Conservation (phyloP, 2,797 vertebrate genomes). For the Lacerta bilineata region DNA sequence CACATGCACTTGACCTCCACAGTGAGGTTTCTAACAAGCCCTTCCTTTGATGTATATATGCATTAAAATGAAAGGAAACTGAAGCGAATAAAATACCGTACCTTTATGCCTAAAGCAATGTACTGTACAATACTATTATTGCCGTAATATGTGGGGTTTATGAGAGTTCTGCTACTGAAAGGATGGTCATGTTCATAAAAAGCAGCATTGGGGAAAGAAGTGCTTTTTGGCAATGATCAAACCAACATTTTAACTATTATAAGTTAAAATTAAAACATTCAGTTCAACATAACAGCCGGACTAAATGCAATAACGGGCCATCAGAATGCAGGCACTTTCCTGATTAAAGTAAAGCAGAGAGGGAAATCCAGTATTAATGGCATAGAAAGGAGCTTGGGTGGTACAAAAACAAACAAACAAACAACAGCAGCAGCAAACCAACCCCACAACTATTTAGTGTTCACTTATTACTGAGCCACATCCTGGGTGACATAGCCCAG, state of each 20-base stretch:
- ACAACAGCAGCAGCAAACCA: too few species aligned
- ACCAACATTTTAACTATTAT: slow-evolving; percentile 22
- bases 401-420: neutral
- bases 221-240: slow-evolving; percentile 28
- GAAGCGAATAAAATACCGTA: slow-evolving; percentile 63
- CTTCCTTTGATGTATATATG: slow-evolving; percentile 63
- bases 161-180: slow-evolving; percentile 60
- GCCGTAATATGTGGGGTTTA: slow-evolving; percentile 66
- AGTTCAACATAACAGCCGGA: slow-evolving; percentile 3
- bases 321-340: slow-evolving; percentile 10
- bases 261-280: slow-evolving; percentile 24
- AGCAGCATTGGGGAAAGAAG: slow-evolving; percentile 52
- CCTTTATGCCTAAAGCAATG: slow-evolving; percentile 68
- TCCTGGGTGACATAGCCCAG: neutral
- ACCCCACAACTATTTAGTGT: neutral
- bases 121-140: slow-evolving; percentile 67
- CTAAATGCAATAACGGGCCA: neutral
- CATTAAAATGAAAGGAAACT: slow-evolving; percentile 71
- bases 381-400: neutral
- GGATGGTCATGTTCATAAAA: slow-evolving; percentile 61
- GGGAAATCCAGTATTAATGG: neutral
- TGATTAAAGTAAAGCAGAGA: neutral
- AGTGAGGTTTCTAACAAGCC: slow-evolving; percentile 43
- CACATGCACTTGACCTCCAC: slow-evolving; percentile 51
- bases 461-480: neutral